Evolutionary conservation across 2,888 invertebrate species (phyloP).

Genomic region (Itoplectis maculator): DNA sequence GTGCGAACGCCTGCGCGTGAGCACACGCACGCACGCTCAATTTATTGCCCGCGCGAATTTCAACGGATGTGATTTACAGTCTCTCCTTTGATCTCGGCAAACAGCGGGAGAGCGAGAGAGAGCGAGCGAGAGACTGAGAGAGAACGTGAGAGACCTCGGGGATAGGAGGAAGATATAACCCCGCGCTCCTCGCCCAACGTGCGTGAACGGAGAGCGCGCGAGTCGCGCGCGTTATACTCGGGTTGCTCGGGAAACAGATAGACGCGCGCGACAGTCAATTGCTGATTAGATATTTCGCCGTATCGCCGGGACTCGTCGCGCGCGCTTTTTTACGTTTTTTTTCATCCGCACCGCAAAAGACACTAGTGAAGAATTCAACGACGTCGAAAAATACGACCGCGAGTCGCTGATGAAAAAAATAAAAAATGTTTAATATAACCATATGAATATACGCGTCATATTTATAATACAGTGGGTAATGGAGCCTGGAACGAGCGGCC

Average conservation of each 20-base stretch:
- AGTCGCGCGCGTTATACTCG: too few relatives aligned
- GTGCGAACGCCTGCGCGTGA: constrained; percentile 24
- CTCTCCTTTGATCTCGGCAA: constrained; percentile 67
- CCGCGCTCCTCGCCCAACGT: neutral
- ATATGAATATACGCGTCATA: too few relatives aligned
- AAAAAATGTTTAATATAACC: too few relatives aligned
- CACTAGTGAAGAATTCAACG: too few relatives aligned
- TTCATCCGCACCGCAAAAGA: neutral
- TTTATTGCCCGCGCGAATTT: constrained; percentile 66
- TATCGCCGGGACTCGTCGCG: too few relatives aligned
- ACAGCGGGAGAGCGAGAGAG: constrained; percentile 55
- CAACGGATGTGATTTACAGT: constrained; percentile 67
- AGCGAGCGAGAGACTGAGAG: too few relatives aligned
- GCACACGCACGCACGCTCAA: constrained; percentile 48
- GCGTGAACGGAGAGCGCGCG: neutral
- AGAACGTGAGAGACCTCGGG: neutral
- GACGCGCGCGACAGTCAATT: constrained; percentile 52
- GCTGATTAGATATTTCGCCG: constrained; percentile 56
- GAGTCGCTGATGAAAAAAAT: too few relatives aligned
- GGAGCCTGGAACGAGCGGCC: neutral
- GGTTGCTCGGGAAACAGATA: constrained; percentile 12
- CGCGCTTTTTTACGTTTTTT: constrained; percentile 2
- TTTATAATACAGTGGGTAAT: neutral
- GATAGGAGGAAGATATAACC: constrained; percentile 4
- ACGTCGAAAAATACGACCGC: too few relatives aligned